Conservation (phyloP, 2,888 invertebrate species). For the Saturnia pavonia region DNA sequence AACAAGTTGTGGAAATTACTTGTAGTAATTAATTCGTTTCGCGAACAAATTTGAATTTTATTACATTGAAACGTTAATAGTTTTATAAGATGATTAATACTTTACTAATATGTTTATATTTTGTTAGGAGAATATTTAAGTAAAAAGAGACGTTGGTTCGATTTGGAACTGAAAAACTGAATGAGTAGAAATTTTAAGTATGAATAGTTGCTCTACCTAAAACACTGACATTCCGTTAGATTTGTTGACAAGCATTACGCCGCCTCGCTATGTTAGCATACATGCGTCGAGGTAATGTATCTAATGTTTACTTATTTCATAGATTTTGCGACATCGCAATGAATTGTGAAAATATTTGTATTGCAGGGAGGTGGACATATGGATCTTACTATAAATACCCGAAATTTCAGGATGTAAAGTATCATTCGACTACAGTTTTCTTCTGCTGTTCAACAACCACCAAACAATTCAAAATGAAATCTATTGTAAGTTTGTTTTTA, state of each 20-base stretch:
- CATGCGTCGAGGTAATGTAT: conserved; percentile 72
- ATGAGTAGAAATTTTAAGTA: conserved; percentile 36
- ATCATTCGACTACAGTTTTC: conserved; percentile 64
- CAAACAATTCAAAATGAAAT: conserved; percentile 67
- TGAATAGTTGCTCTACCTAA: conserved; percentile 42
- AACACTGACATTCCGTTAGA: conserved; percentile 67
- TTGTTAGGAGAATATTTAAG: neutral
- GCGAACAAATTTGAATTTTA: conserved; percentile 11
- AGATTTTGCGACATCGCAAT: conserved; percentile 72
- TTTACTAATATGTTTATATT: neutral
- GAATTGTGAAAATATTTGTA: conserved; percentile 70
- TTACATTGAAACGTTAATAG: neutral
- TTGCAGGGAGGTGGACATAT: conserved; percentile 65
- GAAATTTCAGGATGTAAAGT: conserved; percentile 65
- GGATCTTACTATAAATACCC: conserved; percentile 70
- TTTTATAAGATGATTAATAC: neutral
- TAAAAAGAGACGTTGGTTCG: neutral
- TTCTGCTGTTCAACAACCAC: conserved; percentile 50
- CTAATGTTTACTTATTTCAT: conserved; percentile 78
- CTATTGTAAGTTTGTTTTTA: conserved; percentile 64
- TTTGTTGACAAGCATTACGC: conserved; percentile 73
- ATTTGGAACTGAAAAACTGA: conserved; percentile 20
- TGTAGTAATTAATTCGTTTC: neutral
- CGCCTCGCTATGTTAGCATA: conserved; percentile 63
- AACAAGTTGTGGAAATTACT: neutral